Percentiles rank a stretch among this genome's conserved stretches.
Conservation (phyloP, 2,888 invertebrate species). For the Eustalomyia histrio region DNA sequence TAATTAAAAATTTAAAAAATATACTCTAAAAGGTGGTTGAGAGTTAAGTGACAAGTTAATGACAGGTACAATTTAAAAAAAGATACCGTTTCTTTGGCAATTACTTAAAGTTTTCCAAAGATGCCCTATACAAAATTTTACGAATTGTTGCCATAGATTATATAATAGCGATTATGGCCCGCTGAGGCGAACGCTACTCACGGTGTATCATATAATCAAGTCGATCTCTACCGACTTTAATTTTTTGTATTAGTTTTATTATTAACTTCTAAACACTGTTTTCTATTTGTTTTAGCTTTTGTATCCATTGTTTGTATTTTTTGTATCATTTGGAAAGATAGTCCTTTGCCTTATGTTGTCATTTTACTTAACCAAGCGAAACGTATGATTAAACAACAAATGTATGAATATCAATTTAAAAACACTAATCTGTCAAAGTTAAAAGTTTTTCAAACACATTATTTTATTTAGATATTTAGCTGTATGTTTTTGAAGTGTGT, state of each 20-base stretch:
- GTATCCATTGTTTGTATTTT: constrained; percentile 25
- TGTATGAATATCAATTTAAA: constrained; percentile 58
- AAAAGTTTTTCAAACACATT: constrained; percentile 56
- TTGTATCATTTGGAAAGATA: constrained; percentile 17
- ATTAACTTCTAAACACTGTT: constrained; percentile 31
- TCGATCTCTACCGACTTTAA: constrained; percentile 12
- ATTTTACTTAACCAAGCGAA: constrained; percentile 50
- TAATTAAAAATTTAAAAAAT: too few species aligned
- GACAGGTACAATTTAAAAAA: too few species aligned
- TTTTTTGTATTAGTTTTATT: neutral
- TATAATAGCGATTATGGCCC: too few species aligned
- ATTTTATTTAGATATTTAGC: constrained; percentile 21
- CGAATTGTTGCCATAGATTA: too few species aligned
- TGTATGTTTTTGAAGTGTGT: neutral
- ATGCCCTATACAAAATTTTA: too few species aligned
- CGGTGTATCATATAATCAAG: neutral
- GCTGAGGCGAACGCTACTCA: too few species aligned
- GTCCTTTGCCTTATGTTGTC: constrained; percentile 59
- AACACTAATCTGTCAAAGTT: constrained; percentile 69
- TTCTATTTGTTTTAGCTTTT: constrained; percentile 27
- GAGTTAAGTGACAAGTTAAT: too few species aligned
- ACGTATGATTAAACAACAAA: constrained; percentile 44
- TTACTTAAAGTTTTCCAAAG: too few species aligned
- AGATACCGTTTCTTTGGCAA: too few species aligned
- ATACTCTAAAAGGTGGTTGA: too few species aligned